Evolutionary conservation across 1,140 invertebrate genomes (phyloP), one percentile per base, ranked within the genome.

Genomic region (Triops cancriformis): DNA sequence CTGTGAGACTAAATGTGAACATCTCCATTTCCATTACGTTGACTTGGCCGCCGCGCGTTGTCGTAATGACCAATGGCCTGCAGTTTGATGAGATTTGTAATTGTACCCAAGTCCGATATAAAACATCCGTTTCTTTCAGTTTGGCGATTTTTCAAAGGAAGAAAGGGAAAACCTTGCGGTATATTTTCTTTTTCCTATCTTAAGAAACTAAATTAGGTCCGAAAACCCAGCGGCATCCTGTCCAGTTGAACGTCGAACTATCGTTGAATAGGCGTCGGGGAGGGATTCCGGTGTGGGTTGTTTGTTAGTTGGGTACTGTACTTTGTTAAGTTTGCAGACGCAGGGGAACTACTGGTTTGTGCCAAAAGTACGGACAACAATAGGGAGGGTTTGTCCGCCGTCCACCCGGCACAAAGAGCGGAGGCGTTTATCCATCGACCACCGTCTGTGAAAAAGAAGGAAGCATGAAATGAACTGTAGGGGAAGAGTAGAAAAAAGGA

Each of bases 21-120:
- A 64, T 64, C 51, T 64, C 51, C n/a, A 64, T 64, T 64, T 23
- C 51, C 51, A 64, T 64, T 64, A 64, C 51, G 51, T 14, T 23
- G 51, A 23, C 51, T 37, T 64, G 51, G 51, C 23, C 51, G 51
- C n/a, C 23, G 14, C 23, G 14, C 51, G 51, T 64, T 14, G 51
- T 64, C 51, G 23, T 23, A 14, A 64, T 64, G 51, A 64, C 51
- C 51, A 64, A 2, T 64, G n/a, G 51, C 51, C 51, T 18, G 51
- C 18, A 64, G 51, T 64, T 64, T 23, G 14, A 64, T 23, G 51
- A 64, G 51, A 64, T 64, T 64, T 64, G 51, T 64, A 64, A 64
- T 64, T n/a, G 51, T 64, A 64, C n/a, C 51, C 51, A 64, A 64
- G 51, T 64, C 51, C 51, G 51, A 64, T 64, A 64, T 64, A 64